Evolutionary conservation across 2,113 vertebrate species (phyloP).

Genomic region (Channa argus): DNA sequence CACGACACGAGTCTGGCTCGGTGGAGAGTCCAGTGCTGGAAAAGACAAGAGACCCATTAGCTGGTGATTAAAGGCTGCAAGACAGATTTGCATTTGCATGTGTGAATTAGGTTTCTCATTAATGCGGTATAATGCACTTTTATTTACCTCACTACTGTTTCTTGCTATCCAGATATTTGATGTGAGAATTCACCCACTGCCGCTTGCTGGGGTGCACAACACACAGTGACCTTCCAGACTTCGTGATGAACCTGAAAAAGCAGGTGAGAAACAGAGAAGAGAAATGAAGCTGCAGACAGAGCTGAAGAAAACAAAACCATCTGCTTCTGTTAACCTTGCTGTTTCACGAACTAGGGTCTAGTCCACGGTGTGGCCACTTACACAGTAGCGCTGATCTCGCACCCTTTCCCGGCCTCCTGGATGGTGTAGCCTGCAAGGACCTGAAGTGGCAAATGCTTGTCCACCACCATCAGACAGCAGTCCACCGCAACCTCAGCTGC

Average conservation of each 20-base stretch:
- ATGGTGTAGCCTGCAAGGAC: constrained; percentile 15
- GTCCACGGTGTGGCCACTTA: constrained; percentile 25
- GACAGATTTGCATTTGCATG: neutral
- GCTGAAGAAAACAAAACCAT: neutral
- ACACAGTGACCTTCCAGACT: constrained; percentile 3
- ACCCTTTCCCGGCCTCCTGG: constrained; percentile 63
- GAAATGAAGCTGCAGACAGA: fast-evolving
- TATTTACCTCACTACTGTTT: constrained; percentile 27
- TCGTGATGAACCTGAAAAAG: constrained; percentile 54
- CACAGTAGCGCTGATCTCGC: constrained; percentile 55
- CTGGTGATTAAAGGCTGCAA: too few species aligned
- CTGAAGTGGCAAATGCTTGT: constrained; percentile 8
- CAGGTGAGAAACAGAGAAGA: neutral
- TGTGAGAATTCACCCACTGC: constrained; percentile 28
- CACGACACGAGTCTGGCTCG: neutral
- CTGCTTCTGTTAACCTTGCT: neutral
- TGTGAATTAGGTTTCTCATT: too few species aligned
- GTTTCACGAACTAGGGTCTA: too few species aligned
- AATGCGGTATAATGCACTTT: too few species aligned
- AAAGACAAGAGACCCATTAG: fast-evolving
- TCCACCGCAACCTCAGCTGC: constrained; percentile 48
- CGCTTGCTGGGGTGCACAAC: constrained; percentile 8
- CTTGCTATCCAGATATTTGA: constrained; percentile 8
- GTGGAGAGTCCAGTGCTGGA: constrained; percentile 9
- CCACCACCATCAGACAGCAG: constrained; percentile 47